Evolutionary conservation across 2,797 vertebrate genomes (phyloP).

Genomic region (Acridotheres tristis): DNA sequence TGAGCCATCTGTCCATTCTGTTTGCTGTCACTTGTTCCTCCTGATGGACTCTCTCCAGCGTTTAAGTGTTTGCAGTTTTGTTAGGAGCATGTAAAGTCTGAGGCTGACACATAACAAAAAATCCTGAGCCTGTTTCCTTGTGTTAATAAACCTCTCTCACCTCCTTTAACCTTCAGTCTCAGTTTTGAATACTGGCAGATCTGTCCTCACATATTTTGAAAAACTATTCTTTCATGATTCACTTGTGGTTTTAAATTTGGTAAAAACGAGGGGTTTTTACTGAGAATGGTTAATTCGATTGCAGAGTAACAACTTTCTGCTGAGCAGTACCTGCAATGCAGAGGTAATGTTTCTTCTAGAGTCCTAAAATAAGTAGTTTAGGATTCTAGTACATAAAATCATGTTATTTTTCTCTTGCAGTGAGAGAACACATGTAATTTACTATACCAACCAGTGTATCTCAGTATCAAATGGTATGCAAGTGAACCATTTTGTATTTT

Average conservation of each 20-base stretch:
- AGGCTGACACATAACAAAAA: neutral
- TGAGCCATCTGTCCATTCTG: neutral
- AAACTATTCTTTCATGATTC: neutral
- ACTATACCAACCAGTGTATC: neutral
- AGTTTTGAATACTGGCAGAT: neutral
- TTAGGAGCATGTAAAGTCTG: neutral
- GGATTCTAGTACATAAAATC: neutral
- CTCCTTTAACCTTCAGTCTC: neutral
- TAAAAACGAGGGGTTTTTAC: neutral
- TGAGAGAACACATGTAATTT: neutral
- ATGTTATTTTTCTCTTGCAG: neutral
- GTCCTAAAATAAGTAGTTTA: rapidly evolving
- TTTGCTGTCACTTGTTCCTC: neutral
- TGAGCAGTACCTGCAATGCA: neutral
- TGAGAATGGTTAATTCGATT: neutral
- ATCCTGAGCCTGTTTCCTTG: neutral
- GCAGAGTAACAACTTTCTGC: neutral
- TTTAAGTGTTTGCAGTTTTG: neutral
- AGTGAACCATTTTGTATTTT: neutral
- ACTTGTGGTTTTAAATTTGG: neutral
- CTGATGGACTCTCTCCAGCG: neutral
- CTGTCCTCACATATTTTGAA: neutral
- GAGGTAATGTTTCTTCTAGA: neutral
- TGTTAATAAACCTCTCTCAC: neutral
- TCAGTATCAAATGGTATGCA: neutral